phyloP scores from a whole-genome alignment of 1,140 invertebrate genomes.

The Drosophila sproati region DNA sequence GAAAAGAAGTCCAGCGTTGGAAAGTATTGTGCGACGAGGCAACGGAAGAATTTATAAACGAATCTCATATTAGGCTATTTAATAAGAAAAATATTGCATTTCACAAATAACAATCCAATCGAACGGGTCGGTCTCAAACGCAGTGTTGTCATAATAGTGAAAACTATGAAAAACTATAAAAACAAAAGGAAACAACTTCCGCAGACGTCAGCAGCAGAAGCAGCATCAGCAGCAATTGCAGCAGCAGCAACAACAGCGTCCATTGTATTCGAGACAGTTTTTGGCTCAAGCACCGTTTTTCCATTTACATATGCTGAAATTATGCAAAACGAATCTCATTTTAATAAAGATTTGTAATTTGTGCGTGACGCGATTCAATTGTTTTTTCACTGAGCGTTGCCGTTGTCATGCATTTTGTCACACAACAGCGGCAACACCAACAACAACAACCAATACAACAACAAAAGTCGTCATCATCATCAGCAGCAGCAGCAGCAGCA shows the following conservation, averaged over 20 bases:
- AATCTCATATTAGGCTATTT: constrained; percentile 61
- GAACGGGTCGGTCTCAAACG: neutral
- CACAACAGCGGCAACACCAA: constrained; percentile 71
- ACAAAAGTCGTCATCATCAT: constrained; percentile 50
- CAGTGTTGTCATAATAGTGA: constrained; percentile 48
- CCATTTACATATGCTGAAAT: constrained; percentile 28
- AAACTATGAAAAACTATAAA: constrained; percentile 58
- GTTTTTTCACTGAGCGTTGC: constrained; percentile 47
- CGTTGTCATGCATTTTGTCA: constrained; percentile 80
- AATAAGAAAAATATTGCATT: constrained; percentile 39
- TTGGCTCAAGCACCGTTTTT: constrained; percentile 21
- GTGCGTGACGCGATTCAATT: constrained; percentile 23
- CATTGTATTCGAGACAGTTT: constrained; percentile 26
- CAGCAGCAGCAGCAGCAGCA: constrained; percentile 45
- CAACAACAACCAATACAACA: constrained; percentile 52
- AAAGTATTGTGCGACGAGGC: constrained; percentile 30
- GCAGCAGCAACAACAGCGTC: constrained; percentile 42
- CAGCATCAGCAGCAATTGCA: constrained; percentile 22
- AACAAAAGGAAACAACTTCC: constrained; percentile 62
- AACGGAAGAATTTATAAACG: constrained; percentile 52
- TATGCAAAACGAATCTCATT: constrained; percentile 47
- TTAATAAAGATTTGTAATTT: constrained; percentile 29
- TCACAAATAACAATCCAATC: constrained; percentile 15
- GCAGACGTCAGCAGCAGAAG: constrained; percentile 61
- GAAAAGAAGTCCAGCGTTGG: constrained; percentile 39